Conservation (phyloP, 1,140 invertebrate species). For the Cotesia typhae region DNA sequence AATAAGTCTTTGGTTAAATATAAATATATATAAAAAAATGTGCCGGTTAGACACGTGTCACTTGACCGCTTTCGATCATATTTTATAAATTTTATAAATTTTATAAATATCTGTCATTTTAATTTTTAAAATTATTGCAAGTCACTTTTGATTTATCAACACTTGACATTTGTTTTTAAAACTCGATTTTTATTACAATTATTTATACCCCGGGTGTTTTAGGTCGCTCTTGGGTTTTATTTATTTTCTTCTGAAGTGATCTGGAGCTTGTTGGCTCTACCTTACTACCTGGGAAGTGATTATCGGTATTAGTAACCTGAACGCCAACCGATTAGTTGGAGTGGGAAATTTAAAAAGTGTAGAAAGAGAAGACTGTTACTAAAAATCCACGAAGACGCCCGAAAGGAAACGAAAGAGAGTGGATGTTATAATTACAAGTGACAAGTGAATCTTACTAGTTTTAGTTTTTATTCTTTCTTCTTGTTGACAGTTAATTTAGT, state of each 20-base stretch:
- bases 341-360: background rate
- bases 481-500: too few relatives aligned
- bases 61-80: constrained; percentile 53
- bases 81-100: constrained; percentile 23
- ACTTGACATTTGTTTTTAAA: background rate
- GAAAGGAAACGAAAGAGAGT: constrained; percentile 17
- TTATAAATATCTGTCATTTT: constrained; percentile 55
- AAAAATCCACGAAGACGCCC: background rate
- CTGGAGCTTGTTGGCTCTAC: too few relatives aligned
- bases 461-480: background rate
- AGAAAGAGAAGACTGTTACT: background rate
- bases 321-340: background rate
- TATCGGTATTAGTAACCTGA: background rate
- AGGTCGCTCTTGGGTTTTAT: too few relatives aligned
- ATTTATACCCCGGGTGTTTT: too few relatives aligned
- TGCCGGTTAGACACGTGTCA: constrained; percentile 38
- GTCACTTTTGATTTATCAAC: background rate
- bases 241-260: too few relatives aligned
- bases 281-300: too few relatives aligned
- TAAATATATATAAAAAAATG: background rate
- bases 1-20: too few relatives aligned
- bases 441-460: background rate
- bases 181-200: background rate
- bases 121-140: constrained; percentile 29
- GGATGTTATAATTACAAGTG: background rate